Base-by-base conservation (phyloP, 2,113 vertebrate species). In the Phrynosoma blainvillii region DNA sequence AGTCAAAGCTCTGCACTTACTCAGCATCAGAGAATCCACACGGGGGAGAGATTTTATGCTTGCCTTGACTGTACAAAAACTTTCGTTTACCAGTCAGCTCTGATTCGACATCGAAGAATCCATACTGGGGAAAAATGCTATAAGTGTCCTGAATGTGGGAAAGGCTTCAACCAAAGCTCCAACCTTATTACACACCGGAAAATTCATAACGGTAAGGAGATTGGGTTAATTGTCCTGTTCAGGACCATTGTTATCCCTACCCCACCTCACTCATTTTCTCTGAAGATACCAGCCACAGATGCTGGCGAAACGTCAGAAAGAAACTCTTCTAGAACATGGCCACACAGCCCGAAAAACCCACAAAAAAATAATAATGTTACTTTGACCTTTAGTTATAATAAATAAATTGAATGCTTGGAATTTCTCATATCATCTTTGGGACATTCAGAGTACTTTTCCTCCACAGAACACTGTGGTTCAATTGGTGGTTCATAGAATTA, bases 161-260 rank as follows among this genome's bases (percentile, higher is more conserved):
- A 95, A 80, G 90, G 89, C 79, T 95, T 95, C 65, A 92, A 91
- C 79, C 93, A 92, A 54, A 90, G 93, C 36, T 95, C 95, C 62
- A 92, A 95, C 68, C 93, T 95, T 87, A 93, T 92, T 91, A 92
- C 91, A 20, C 95, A 94, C 81, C 92, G 93, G 79, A 93, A 92
- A 92, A 94, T 93, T 88, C 95, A 95, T 87, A 94, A 74, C 42
- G 92, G 93, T 89, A 84, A 93, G 88, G 93, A 65, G 30, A 36
- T 5, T 12, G 9, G 52, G 21, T 40, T 56, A 6, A 62, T 32
- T 20, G 32, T 40, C 32, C 54, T 77, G 13, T 30, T 11, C 27
- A 56, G 18, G 79, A 77, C 92, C 27, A 6, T 52, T 6, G 0
- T 20, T 12, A 25, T 30, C 30, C 52, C n/a, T 54, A 21, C 16